Evolutionary conservation across 2,113 vertebrate genomes (phyloP), one percentile per base, ranked within the genome.

Genomic region (Gymnocephalus cernua): DNA sequence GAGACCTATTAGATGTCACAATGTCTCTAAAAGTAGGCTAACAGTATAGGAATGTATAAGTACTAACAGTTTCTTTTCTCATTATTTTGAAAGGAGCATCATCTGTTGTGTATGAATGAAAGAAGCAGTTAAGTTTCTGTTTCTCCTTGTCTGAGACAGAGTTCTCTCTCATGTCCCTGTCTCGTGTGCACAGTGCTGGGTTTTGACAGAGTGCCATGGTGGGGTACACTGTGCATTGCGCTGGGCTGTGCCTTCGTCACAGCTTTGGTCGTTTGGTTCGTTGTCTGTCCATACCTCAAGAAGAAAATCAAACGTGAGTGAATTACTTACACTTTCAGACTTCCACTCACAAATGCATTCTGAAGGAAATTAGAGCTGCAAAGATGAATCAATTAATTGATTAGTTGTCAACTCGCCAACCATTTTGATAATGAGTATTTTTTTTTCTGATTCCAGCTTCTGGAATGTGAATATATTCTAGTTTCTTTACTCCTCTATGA

Each of bases 271-370:
- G 97, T 99, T 89, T 99, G 97, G 98, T 97, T 98, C 90, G 80
- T 96, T 88, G 96, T 98, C 48, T 99, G 98, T 93, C 98, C 98
- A 0, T 96, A 90, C 78, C 97, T 99, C 95, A 97, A 95, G 95
- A 98, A 93, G 90, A 99, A 98, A 94, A 99, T 99, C 0, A 95
- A 96, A 90, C 93, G 98, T 99, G 93, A 97, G 96, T 96, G 25
- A 19, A 68, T 23, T 11, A 41, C 11, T 21, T 25, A 51, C 50
- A 29, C 25, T 70, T 74, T 47, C 16, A 21, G 18, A 35, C 23
- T 23, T 77, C 3, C 27, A 54, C 44, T 61, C 10, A n/a, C 8
- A 4, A 45, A 50, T 67, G 16, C 27, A 50, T 15, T 25, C 13
- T 56, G 12, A 65, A 41, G 38, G 38, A 41, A 41, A 41, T 41